A percentile compares a stretch with the other conserved stretches of the same genome.
Conservation (phyloP, 2,797 vertebrate species). For the Rhinophrynus dorsalis region DNA sequence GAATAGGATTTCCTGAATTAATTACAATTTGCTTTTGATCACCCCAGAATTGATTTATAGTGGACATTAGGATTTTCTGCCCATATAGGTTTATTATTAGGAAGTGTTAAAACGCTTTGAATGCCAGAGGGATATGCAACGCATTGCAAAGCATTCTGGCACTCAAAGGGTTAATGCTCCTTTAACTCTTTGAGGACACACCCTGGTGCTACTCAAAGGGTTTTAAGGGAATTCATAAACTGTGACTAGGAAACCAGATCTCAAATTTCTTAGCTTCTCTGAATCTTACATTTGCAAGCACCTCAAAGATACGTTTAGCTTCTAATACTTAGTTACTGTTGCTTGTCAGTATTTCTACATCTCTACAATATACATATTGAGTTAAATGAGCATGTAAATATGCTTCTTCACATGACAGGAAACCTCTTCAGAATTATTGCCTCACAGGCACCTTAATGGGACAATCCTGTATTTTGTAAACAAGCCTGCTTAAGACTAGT, state of each 20-base stretch:
- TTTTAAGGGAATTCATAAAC: not conserved
- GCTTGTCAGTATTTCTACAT: slow-evolving; percentile 41
- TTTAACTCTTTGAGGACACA: too few relatives aligned
- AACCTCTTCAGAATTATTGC: slow-evolving; percentile 49
- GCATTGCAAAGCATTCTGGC: too few relatives aligned
- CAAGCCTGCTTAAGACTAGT: slow-evolving; percentile 65
- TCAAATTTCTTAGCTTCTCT: too few relatives aligned
- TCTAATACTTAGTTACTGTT: slow-evolving; percentile 18
- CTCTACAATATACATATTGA: slow-evolving; percentile 47
- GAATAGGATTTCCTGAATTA: too few relatives aligned
- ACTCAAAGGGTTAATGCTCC: too few relatives aligned
- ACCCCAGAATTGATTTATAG: too few relatives aligned
- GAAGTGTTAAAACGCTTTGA: too few relatives aligned
- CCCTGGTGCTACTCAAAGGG: too few relatives aligned
- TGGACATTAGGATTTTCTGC: too few relatives aligned
- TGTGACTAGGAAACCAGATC: not conserved
- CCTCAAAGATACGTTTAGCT: not conserved
- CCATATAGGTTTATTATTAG: too few relatives aligned
- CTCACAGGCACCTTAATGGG: slow-evolving; percentile 56
- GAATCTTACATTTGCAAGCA: slow-evolving; percentile 12
- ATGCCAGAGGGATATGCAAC: too few relatives aligned
- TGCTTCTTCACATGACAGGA: slow-evolving; percentile 52
- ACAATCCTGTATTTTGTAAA: slow-evolving; percentile 68
- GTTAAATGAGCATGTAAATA: slow-evolving; percentile 48
- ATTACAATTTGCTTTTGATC: too few relatives aligned